Percentiles rank a stretch among this genome's conserved stretches.
Evolutionary conservation across 2,113 vertebrate species (phyloP).

Genomic region (Centropus unirufus): DNA sequence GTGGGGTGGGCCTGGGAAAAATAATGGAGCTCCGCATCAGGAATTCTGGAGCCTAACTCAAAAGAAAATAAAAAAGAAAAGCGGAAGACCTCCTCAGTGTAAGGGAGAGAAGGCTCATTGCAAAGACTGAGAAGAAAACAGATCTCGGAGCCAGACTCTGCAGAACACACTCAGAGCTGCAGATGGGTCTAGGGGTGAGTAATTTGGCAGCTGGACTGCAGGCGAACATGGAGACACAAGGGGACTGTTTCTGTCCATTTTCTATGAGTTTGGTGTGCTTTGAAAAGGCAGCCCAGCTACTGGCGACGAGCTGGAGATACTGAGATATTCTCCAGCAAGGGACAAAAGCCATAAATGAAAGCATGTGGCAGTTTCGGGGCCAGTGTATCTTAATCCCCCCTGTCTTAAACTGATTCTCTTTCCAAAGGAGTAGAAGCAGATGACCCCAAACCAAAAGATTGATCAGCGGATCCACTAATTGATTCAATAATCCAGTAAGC

Average conservation of each 20-base stretch:
- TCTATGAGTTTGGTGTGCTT: not conserved
- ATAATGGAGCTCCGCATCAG: not conserved
- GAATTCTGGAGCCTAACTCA: not conserved
- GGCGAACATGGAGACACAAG: not conserved
- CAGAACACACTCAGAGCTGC: not conserved
- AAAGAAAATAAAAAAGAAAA: not conserved
- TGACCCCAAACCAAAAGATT: conserved; percentile 33
- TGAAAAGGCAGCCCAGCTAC: not conserved
- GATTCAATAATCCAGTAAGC: conserved; percentile 22
- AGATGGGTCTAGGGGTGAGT: not conserved
- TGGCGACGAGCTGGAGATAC: not conserved
- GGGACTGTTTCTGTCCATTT: not conserved
- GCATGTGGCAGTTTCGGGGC: not conserved
- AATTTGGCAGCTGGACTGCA: not conserved
- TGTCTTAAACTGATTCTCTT: conserved; percentile 4
- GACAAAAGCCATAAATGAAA: not conserved
- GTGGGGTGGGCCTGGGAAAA: not conserved
- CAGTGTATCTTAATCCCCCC: not conserved
- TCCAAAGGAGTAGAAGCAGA: not conserved
- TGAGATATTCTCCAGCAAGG: not conserved
- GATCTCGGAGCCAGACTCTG: not conserved
- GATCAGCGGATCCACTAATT: conserved; percentile 6
- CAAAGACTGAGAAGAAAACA: not conserved
- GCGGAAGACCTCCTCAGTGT: not conserved
- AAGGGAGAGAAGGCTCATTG: not conserved